Base-by-base conservation (phyloP, 2,797 vertebrate species). In the Sebastes cheni region DNA sequence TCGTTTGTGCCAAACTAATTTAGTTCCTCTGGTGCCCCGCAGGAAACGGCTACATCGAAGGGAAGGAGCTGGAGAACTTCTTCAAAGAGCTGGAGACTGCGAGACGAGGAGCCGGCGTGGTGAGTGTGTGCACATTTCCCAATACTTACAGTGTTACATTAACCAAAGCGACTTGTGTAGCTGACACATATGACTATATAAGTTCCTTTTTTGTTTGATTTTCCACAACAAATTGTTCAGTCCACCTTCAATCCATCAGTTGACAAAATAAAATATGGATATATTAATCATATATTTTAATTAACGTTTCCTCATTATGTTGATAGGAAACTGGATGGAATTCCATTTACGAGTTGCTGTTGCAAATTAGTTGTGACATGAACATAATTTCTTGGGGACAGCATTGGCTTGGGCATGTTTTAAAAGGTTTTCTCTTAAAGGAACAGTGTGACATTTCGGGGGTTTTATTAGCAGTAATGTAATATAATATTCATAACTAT, bases 21-120 rank as follows among this genome's bases (percentile, higher is more conserved):
- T 58, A 52, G 68, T 36, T 70, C 29, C 60, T 88, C 76, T 72
- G 72, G 30, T 85, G 79, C 78, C 67, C 83, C 36, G 5, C 90
- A 99, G 98, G 97, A 89, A 98, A 99, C 72, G 98, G 98, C 10
- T 99, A 96, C 90, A 99, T 99, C 6, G 97, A 99, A 95, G 98
- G 97, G 25, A 98, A 97, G 89, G 97, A 99, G 86, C 94, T 99
- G 93, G 97, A 99, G 92, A 96, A 96, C 91, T 99, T 99, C 91
- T 97, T 99, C 94, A 96, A 94, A 78, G 97, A 99, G 92, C 91
- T 99, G 92, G 97, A 99, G 92, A 94, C 92, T 0, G 95, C 95
- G 0, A 95, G 97, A 72, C 96, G 95, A 92, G 97, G 96, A 67
- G 92, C 94, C 0, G 96, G 96, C 62, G 91, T 96, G 97, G 97